Base-by-base conservation (phyloP, 2,113 vertebrate species). In the Chlorodrepanis virens region DNA sequence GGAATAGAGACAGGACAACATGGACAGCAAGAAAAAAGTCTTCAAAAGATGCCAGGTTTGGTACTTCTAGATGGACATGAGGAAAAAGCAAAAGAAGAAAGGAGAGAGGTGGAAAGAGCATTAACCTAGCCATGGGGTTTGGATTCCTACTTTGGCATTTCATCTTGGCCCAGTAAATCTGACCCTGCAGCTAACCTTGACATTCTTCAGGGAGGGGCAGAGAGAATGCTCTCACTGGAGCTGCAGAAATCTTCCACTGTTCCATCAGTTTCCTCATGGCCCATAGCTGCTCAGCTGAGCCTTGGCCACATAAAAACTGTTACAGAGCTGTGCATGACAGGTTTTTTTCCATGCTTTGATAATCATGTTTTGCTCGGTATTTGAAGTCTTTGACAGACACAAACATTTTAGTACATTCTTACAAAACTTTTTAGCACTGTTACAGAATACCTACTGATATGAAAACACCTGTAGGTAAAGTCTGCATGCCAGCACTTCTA, bases 51-150 rank as follows among this genome's bases (percentile, higher is more conserved):
- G 39, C 23, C 2, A 0, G 4, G 5, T 47, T 61, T 50, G 52
- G 16, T 75, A 7, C 23, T 29, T 59, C 28, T 40, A 31, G 24
- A 64, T 59, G 29, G 56, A 11, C 25, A 22, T 45, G 25, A 39
- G 47, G 35, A 90, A 33, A 81, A 76, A 60, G 39, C 3, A 77
- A 45, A 49, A 63, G 21, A 53, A 54, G 37, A 29, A 40, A 42
- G 19, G 14, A 10, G 5, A 1, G 10, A 3, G 1, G 17, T 5
- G 4, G 10, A 35, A 35, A 57, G 5, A 40, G 6, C 14, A 16
- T 68, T 64, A 52, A 72, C 31, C 21, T 52, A 5, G 14, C 24
- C 20, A 15, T 27, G 8, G 11, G 14, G 5, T 56, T 71, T 61
- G 35, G 29, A 35, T 70, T 84, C 65, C 82, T 76, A 0, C 49